These are phyloP conservation scores for Simalia tracyae DNA, from an alignment of 2,797 vertebrate species.

Conservation along the genomic window DNA sequence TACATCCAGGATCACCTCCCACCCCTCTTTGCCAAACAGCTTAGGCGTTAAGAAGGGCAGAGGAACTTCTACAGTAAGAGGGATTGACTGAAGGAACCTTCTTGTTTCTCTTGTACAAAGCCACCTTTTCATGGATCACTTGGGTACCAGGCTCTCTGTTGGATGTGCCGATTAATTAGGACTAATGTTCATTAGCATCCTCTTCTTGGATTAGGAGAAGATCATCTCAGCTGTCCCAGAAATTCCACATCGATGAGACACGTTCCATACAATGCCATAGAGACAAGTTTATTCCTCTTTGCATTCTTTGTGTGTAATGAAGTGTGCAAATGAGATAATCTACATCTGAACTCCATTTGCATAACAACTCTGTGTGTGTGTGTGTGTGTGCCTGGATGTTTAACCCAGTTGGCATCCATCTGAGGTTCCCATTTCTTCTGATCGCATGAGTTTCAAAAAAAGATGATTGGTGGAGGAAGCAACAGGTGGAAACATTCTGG, in stretches of 20 bases:
- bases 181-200: conserved; percentile 89
- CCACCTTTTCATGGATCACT: conserved; percentile 81
- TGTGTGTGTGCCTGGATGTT: conserved; percentile 38
- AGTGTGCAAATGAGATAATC: conserved; percentile 82
- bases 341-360: conserved; percentile 78
- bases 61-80: conserved; percentile 70
- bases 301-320: conserved; percentile 88
- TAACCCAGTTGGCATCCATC: conserved; percentile 82
- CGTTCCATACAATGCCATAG: conserved; percentile 81
- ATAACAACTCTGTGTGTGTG: conserved; percentile 65
- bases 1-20: not conserved
- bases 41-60: conserved; percentile 78
- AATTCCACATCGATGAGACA: conserved; percentile 80
- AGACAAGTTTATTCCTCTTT: conserved; percentile 76
- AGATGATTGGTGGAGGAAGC: not conserved
- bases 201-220: conserved; percentile 70
- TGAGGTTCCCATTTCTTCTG: conserved; percentile 67
- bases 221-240: conserved; percentile 80
- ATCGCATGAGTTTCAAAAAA: conserved; percentile 29
- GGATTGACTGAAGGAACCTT: conserved; percentile 33
- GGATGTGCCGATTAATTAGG: conserved; percentile 85
- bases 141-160: conserved; percentile 52
- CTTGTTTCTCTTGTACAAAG: conserved; percentile 80
- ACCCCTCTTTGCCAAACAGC: not conserved
- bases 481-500: conserved; percentile 29